Evolutionary conservation across 2,888 invertebrate genomes (phyloP).

Genomic region (Busseola fusca): DNA sequence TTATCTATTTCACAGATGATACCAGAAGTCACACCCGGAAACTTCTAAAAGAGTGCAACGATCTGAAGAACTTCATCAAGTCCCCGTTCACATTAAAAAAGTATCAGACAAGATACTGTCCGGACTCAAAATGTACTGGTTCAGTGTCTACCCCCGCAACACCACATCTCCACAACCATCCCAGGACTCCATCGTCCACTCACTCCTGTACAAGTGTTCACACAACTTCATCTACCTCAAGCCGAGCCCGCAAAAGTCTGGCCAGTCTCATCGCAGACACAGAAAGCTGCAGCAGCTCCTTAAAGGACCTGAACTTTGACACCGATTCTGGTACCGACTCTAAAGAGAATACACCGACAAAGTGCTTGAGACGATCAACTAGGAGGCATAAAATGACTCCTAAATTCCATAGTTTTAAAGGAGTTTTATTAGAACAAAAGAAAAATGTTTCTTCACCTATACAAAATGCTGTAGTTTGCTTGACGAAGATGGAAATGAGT

Average conservation of each 20-base stretch:
- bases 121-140: slow-evolving; percentile 75
- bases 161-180: slow-evolving; percentile 80
- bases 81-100: slow-evolving; percentile 86
- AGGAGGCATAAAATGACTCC: slow-evolving; percentile 77
- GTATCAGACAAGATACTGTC: slow-evolving; percentile 79
- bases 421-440: slow-evolving; percentile 80
- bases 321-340: slow-evolving; percentile 84
- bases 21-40: slow-evolving; percentile 77
- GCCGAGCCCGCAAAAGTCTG: slow-evolving; percentile 82
- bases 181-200: slow-evolving; percentile 83
- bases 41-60: slow-evolving; percentile 76
- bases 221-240: slow-evolving; percentile 83
- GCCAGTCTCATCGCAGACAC: slow-evolving; percentile 85
- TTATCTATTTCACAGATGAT: slow-evolving; percentile 67
- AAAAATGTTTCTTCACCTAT: slow-evolving; percentile 77
- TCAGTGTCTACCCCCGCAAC: slow-evolving; percentile 82
- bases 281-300: slow-evolving; percentile 86
- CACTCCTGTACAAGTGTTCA: slow-evolving; percentile 83
- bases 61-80: slow-evolving; percentile 84
- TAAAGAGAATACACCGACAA: slow-evolving; percentile 85
- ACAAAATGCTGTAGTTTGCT: slow-evolving; percentile 75
- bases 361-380: slow-evolving; percentile 71
- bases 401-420: slow-evolving; percentile 81
- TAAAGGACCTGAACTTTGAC: slow-evolving; percentile 86
- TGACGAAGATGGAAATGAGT: slow-evolving; percentile 81